These are phyloP conservation scores for Pterocles orientalis DNA, from an alignment of 2,113 vertebrate species.

Conservation along the genomic window DNA sequence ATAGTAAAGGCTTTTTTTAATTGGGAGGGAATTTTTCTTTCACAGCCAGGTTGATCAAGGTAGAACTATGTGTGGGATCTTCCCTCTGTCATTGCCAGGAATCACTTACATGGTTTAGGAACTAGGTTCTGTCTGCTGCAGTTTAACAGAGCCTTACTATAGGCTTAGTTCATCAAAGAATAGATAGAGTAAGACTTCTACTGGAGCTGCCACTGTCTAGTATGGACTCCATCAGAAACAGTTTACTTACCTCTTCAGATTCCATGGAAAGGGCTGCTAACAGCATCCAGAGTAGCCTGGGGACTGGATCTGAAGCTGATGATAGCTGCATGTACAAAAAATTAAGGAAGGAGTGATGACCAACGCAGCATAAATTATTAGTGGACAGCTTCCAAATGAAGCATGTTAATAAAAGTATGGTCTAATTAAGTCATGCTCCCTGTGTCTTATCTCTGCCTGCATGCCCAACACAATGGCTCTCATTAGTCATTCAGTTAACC, in stretches of 20 bases:
- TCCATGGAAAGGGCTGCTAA: background rate
- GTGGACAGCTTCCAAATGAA: background rate
- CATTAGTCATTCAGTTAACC: background rate
- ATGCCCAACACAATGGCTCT: background rate
- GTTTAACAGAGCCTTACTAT: background rate
- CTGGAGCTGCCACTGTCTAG: background rate
- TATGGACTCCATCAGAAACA: background rate
- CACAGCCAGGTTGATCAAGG: background rate
- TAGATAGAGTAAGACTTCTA: background rate
- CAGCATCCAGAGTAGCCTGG: background rate
- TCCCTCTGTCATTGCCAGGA: background rate
- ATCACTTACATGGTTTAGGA: background rate
- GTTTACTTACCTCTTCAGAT: background rate
- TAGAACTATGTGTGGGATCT: background rate
- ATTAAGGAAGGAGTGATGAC: background rate
- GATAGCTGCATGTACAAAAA: background rate
- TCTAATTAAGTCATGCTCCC: background rate
- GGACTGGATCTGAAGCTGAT: background rate
- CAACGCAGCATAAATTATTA: background rate
- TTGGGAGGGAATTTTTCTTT: background rate
- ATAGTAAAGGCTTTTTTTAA: background rate
- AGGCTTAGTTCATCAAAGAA: background rate
- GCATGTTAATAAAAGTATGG: background rate
- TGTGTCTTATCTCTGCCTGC: background rate
- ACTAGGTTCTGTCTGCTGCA: background rate